Evolutionary conservation across 2,113 vertebrate species (phyloP).

Genomic region (Salvelinus fontinalis): DNA sequence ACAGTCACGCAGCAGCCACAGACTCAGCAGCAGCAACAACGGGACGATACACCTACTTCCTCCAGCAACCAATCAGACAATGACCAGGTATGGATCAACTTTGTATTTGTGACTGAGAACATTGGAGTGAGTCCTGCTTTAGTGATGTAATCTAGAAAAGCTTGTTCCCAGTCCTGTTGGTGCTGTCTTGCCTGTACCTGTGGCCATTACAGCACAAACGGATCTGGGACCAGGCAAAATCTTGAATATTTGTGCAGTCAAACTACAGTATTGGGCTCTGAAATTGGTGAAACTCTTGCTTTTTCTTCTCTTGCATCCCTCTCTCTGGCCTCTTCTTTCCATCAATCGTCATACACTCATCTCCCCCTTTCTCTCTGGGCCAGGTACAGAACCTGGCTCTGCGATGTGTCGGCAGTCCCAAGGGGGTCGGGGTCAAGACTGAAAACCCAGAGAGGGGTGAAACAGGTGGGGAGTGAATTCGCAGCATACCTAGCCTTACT

Average conservation of each 20-base stretch:
- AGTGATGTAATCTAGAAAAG: neutral
- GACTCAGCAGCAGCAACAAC: conserved; percentile 73
- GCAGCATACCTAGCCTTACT: neutral
- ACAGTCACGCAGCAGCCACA: conserved; percentile 72
- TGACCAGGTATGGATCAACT: conserved; percentile 80
- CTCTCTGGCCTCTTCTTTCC: neutral
- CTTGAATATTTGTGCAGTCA: no score
- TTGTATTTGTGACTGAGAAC: neutral
- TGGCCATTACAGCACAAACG: no score
- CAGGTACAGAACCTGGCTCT: conserved; percentile 74
- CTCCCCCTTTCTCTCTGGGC: neutral
- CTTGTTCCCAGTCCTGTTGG: no score
- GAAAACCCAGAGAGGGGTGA: conserved; percentile 71
- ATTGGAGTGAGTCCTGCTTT: neutral
- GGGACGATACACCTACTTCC: conserved; percentile 80
- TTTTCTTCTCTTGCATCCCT: neutral
- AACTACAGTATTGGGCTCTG: neutral
- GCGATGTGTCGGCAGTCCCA: conserved; percentile 59
- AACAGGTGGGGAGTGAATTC: conserved; percentile 42
- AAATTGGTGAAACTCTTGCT: neutral
- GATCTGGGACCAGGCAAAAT: no score
- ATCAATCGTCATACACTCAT: neutral
- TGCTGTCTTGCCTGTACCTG: no score
- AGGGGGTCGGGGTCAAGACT: conserved; percentile 65
- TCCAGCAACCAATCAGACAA: conserved; percentile 84